Percentiles rank a stretch among this genome's conserved stretches.
Evolutionary conservation across 1,140 invertebrate genomes (phyloP).

Genomic region (Drosophila santomea): DNA sequence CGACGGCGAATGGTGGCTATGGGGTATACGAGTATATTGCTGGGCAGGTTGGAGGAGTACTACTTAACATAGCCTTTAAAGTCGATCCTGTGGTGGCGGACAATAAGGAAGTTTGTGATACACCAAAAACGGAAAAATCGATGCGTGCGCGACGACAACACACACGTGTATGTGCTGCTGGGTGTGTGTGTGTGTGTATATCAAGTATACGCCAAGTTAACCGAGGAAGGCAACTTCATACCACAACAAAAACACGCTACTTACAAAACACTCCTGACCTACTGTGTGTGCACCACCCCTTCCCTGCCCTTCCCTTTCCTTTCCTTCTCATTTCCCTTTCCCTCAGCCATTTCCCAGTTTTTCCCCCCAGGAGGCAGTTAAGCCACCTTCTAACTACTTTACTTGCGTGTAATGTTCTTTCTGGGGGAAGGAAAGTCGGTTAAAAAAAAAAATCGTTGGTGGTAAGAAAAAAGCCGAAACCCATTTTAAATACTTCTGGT

Average conservation of each 20-base stretch:
- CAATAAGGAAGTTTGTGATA: slow-evolving; percentile 77
- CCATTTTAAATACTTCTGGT: slow-evolving; percentile 71
- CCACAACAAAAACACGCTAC: slow-evolving; percentile 71
- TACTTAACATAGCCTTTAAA: slow-evolving; percentile 26
- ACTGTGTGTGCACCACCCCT: slow-evolving; percentile 42
- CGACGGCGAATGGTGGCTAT: no score
- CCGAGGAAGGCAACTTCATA: slow-evolving; percentile 74
- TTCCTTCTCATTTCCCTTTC: no score
- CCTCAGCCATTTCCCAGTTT: slow-evolving; percentile 11
- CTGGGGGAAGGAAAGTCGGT: slow-evolving; percentile 59
- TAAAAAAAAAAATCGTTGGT: slow-evolving; percentile 40
- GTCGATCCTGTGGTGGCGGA: slow-evolving; percentile 31
- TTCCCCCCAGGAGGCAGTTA: slow-evolving; percentile 36
- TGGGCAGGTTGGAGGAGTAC: background rate
- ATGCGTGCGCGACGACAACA: slow-evolving; percentile 64
- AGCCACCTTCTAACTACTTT: slow-evolving; percentile 51
- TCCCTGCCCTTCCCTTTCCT: background rate
- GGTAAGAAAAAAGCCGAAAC: slow-evolving; percentile 56
- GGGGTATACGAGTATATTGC: background rate
- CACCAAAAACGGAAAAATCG: slow-evolving; percentile 77
- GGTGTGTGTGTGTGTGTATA: slow-evolving; percentile 47
- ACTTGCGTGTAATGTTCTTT: slow-evolving; percentile 44
- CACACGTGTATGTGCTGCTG: slow-evolving; percentile 44
- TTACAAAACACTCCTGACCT: slow-evolving; percentile 79
- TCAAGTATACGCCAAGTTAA: slow-evolving; percentile 68